Evolutionary conservation across 2,888 invertebrate genomes (phyloP), one percentile per base, ranked within the genome.

Genomic region (Clostera curtula): DNA sequence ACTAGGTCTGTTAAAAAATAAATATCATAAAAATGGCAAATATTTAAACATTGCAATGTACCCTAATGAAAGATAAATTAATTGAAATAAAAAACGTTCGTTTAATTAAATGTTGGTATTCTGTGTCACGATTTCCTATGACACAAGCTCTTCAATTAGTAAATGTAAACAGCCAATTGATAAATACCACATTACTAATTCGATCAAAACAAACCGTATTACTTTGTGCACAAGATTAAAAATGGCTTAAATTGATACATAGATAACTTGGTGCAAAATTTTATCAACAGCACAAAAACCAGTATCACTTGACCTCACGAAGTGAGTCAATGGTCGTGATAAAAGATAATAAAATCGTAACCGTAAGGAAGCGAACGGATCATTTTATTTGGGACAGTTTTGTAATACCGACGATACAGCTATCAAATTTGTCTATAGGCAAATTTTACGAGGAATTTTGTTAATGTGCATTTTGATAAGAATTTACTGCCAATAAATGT

Each of bases 171-270:
- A 33, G 24, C 10, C 8, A 36, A 38, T 36, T 32, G 25, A 21
- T 4, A 29, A 27, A 29, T 14, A 35, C 46, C 26, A 24, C 17
- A 6, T 29, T 19, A 25, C 5, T 11, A 17, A 19, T 30, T 5
- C 44, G 0, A 22, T 20, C 37, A 43, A 48, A 50, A 50, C 31
- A 50, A 40, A 30, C 11, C 21, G 24, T 42, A 33, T 25, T 2
- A 0, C 2, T 0, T 8, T 2, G 1, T 7, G 7, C 6, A 3
- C 0, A 0, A 18, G 10, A 34, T 12, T 2, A 0, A 24, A 7
- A 15, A 18, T 29, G 6, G 18, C 2, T 0, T 22, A 22, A 25
- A 4, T 7, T 2, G 18, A 4, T 12, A 6, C 12, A 13, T 3
- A 2, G 5, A 25, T 29, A 29, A 33, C 4, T 18, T 25, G 25